Evolutionary conservation across 2,113 vertebrate species (phyloP), one percentile per base, ranked within the genome.

Genomic region (Phaethon lepturus): DNA sequence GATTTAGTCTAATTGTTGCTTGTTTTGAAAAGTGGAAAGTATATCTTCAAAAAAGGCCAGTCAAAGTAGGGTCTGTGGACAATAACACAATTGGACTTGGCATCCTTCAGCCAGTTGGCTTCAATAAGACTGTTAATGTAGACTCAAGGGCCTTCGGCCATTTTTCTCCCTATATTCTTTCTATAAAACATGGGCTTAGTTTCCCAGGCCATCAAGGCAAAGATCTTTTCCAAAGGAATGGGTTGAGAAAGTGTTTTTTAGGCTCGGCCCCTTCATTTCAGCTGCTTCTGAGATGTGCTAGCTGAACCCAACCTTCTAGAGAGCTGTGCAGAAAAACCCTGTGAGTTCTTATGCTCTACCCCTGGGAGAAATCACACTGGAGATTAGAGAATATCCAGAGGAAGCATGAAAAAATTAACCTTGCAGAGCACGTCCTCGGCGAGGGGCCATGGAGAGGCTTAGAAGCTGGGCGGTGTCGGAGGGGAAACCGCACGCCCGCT

Each of bases 1-100:
- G 52, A 88, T 96, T 85, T 79, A 67, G 45, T 24, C 74, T 95
- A 95, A 96, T 94, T 76, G 52, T 90, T 87, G 64, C 63, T 79
- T 73, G 31, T 75, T 93, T 86, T 63, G 49, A 90, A 58, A 69
- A 82, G 47, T 58, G 45, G 75, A 56, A 79, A 90, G 22, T 62
- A 7, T 20, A 40, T 86, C 52, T 63, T 83, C 49, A 73, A 40
- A 55, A 62, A 73, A 88, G 50, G 26, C 28, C 20, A 33, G 38
- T 64, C 26, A 29, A 47, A 94, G 31, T 47, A 35, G 64, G 15
- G 38, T 94, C 31, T 69, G 59, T 17, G 19, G 81, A 88, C 45
- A 62, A 0, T 55, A 94, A 59, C 10, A 5, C 74, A 67, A 71
- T 90, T 47, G 56, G 74, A 68, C 91, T 88, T 28, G 17, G 42